A percentile compares a stretch with the other conserved stretches of the same genome.
phyloP scores from a whole-genome alignment of 2,797 vertebrate genomes.

The Perodicticus potto region DNA sequence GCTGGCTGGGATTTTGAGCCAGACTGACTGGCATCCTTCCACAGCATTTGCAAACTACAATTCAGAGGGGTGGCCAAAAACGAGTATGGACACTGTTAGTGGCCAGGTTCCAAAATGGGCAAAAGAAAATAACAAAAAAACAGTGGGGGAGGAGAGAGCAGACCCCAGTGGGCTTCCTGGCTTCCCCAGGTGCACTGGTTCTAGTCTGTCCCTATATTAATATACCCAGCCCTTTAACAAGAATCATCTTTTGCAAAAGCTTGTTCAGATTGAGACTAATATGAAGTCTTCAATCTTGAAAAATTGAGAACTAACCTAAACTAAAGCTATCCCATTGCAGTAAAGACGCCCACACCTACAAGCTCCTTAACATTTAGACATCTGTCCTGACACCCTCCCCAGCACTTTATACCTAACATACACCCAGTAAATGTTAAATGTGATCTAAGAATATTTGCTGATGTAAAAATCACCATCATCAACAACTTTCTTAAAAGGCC shows the following conservation, averaged over 20 bases:
- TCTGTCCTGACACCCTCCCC: neutral
- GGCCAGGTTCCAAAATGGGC: neutral
- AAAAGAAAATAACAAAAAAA: neutral
- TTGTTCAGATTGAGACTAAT: neutral
- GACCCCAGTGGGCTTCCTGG: neutral
- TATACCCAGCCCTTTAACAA: neutral
- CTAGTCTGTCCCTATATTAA: neutral
- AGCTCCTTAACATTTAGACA: neutral
- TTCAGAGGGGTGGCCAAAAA: neutral
- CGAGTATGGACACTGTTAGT: too few relatives aligned
- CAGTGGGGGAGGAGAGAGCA: accelerated
- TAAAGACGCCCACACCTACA: neutral
- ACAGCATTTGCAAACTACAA: neutral
- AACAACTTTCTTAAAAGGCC: neutral
- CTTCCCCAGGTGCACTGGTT: neutral
- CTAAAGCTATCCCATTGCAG: neutral
- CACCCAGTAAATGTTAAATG: neutral
- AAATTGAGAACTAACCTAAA: neutral
- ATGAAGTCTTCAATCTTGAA: neutral
- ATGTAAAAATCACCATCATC: neutral
- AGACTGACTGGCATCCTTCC: neutral
- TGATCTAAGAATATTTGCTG: neutral
- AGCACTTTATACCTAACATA: neutral
- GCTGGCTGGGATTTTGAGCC: neutral
- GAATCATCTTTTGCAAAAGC: neutral